Conservation (phyloP, 2,888 invertebrate species). For the Dascillus cervinus region DNA sequence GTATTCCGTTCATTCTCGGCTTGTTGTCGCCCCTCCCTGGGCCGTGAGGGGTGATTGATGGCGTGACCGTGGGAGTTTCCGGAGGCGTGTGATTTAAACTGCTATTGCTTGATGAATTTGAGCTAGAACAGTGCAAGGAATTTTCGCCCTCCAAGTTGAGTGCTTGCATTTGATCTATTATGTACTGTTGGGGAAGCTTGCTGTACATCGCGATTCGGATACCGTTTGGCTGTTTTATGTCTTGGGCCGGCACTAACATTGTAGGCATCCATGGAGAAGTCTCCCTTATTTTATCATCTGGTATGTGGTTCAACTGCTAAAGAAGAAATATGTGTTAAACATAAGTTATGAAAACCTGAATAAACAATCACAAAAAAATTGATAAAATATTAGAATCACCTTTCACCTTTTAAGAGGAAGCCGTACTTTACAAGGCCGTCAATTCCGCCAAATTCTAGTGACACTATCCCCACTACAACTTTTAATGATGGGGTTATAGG, state of each 20-base stretch:
- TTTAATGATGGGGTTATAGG: too few relatives aligned
- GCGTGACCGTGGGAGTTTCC: slow-evolving; percentile 50
- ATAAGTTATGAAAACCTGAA: too few relatives aligned
- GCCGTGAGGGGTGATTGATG: slow-evolving; percentile 27
- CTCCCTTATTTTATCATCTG: slow-evolving; percentile 57
- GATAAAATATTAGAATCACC: too few relatives aligned
- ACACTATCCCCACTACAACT: too few relatives aligned
- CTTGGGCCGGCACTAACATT: slow-evolving; percentile 17
- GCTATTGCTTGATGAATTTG: slow-evolving; percentile 48
- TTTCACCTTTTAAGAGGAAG: too few relatives aligned
- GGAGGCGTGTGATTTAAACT: slow-evolving; percentile 49
- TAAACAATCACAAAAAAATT: too few relatives aligned
- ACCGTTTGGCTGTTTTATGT: slow-evolving; percentile 32
- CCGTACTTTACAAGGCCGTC: too few relatives aligned
- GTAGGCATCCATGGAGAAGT: slow-evolving; percentile 22
- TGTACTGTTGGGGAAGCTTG: slow-evolving; percentile 30
- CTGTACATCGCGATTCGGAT: slow-evolving; percentile 22
- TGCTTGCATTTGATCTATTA: slow-evolving; percentile 43
- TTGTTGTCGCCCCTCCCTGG: slow-evolving; percentile 26
- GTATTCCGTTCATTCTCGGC: slow-evolving; percentile 28
- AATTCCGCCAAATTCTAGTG: too few relatives aligned
- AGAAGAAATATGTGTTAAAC: slow-evolving; percentile 2
- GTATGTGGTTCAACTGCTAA: slow-evolving; percentile 53
- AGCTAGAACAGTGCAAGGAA: slow-evolving; percentile 46
- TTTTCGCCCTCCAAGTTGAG: slow-evolving; percentile 45